A percentile compares a stretch with the other conserved stretches of the same genome.
phyloP scores from a whole-genome alignment of 2,797 vertebrate species.

The Myotis daubentonii region DNA sequence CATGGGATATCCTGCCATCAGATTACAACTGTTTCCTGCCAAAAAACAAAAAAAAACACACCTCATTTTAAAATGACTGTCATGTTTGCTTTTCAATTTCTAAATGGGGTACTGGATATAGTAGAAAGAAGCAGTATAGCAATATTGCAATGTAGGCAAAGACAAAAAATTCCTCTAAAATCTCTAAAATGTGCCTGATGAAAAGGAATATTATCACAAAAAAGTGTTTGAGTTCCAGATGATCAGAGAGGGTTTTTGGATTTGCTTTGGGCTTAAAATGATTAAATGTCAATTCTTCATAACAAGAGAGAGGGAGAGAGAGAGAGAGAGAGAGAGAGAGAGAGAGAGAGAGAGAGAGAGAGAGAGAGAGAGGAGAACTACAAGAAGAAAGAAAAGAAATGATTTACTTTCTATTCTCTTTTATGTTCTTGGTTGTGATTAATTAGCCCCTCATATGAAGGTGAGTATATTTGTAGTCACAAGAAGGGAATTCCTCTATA shows the following conservation, averaged over 20 bases:
- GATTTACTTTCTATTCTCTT: background rate
- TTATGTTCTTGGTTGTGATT: background rate
- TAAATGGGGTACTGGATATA: background rate
- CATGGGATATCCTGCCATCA: background rate
- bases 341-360: background rate
- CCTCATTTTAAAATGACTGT: background rate
- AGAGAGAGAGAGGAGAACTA: background rate
- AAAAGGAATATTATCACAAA: background rate
- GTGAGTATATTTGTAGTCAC: background rate
- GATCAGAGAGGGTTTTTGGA: background rate
- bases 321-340: too few relatives aligned
- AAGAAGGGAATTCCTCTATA: background rate
- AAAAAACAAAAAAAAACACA: background rate
- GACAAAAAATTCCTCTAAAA: background rate
- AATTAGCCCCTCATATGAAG: background rate
- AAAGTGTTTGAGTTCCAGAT: background rate
- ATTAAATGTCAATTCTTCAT: background rate
- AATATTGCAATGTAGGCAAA: background rate
- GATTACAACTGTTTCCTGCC: conserved; percentile 31
- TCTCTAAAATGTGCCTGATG: background rate
- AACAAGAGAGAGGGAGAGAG: background rate
- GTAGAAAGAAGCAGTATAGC: background rate
- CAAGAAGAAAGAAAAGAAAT: background rate
- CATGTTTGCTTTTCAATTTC: background rate
- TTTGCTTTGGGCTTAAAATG: background rate